Conservation (phyloP, 1,140 invertebrate genomes). For the Samia ricini region DNA sequence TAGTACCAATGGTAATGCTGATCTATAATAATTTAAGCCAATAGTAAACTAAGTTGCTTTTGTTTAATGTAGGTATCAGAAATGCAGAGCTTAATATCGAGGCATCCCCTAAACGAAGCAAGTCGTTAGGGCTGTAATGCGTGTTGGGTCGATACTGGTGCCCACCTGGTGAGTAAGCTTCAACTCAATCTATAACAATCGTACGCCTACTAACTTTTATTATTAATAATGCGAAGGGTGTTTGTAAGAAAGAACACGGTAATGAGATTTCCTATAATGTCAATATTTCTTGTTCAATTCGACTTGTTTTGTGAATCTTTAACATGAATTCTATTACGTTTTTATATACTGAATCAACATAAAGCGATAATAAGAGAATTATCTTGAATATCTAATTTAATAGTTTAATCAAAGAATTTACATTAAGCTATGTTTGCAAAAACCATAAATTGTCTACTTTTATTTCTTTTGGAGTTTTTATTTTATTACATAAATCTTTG, state of each 20-base stretch:
- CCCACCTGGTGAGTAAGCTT: conserved; percentile 54
- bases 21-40: not conserved
- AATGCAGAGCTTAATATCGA: not conserved
- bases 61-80: not conserved
- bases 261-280: not conserved
- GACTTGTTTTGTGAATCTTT: too few species aligned
- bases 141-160: conserved; percentile 34
- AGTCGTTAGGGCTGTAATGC: not conserved
- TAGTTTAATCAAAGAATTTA: too few species aligned
- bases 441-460: too few species aligned
- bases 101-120: not conserved
- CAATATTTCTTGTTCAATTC: too few species aligned
- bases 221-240: conserved; percentile 20
- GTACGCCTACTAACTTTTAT: conserved; percentile 29
- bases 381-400: too few species aligned
- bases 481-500: too few species aligned
- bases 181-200: conserved; percentile 24
- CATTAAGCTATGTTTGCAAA: too few species aligned
- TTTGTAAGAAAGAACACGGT: conserved; percentile 11
- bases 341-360: too few species aligned
- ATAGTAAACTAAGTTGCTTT: not conserved
- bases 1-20: too few species aligned
- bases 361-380: too few species aligned
- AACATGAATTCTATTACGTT: too few species aligned
- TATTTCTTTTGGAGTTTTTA: too few species aligned